Evolutionary conservation across 2,888 invertebrate species (phyloP).

Genomic region (Tridacna gigas): DNA sequence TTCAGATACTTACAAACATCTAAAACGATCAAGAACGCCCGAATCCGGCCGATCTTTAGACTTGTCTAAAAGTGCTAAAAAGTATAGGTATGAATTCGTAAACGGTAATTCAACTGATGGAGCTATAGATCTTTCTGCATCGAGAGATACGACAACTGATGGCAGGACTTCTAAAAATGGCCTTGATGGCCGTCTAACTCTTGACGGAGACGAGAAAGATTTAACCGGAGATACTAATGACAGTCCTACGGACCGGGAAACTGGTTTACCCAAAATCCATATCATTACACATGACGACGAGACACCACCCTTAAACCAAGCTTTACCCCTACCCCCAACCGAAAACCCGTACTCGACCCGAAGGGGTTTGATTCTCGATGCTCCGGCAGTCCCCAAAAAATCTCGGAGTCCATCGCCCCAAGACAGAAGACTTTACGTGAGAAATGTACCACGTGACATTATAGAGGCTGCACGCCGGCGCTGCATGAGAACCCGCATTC

Average conservation of each 20-base stretch:
- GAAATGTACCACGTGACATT: conserved; percentile 77
- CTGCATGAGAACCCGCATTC: conserved; percentile 76
- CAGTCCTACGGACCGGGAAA: conserved; percentile 52
- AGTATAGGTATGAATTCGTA: conserved; percentile 56
- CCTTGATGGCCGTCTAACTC: conserved; percentile 25
- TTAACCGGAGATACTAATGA: conserved; percentile 43
- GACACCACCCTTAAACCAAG: conserved; percentile 70
- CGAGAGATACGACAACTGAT: conserved; percentile 60
- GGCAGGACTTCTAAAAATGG: conserved; percentile 63
- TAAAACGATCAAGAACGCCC: conserved; percentile 68
- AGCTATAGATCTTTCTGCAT: conserved; percentile 79
- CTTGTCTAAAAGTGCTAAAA: conserved; percentile 67
- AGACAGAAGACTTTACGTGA: conserved; percentile 75
- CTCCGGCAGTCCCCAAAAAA: conserved; percentile 78
- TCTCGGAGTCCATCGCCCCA: conserved; percentile 77
- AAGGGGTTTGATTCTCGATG: conserved; percentile 82
- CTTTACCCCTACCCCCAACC: conserved; percentile 77
- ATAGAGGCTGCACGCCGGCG: conserved; percentile 78
- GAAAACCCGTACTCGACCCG: conserved; percentile 79
- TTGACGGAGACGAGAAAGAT: conserved; percentile 44
- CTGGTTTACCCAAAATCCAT: conserved; percentile 76
- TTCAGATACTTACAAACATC: conserved; percentile 36
- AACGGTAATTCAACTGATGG: conserved; percentile 69
- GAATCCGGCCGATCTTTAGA: conserved; percentile 63
- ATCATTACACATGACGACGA: conserved; percentile 74